These are phyloP conservation scores for Cottoperca gobio DNA, from an alignment of 2,797 vertebrate genomes.

Conservation along the genomic window DNA sequence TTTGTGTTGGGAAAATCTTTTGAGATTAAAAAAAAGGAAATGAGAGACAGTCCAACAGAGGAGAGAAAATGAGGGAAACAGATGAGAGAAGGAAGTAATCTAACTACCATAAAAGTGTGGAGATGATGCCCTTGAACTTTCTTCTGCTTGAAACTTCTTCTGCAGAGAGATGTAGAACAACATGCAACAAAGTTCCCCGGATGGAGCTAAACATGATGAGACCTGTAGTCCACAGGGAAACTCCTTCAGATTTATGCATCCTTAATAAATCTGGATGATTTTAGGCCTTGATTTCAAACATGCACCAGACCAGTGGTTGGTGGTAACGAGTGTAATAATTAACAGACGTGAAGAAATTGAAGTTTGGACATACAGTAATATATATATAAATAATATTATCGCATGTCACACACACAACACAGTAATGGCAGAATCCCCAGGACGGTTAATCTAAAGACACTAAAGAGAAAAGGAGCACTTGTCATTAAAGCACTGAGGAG, in stretches of 20 bases:
- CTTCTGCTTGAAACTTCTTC: neutral
- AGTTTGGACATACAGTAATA: too few species aligned
- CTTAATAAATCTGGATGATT: neutral
- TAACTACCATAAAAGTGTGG: neutral
- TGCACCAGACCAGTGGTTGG: neutral
- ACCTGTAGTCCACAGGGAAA: neutral
- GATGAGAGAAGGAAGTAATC: slow-evolving; percentile 3
- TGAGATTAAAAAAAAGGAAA: slow-evolving; percentile 9
- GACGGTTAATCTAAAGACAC: too few species aligned
- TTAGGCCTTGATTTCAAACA: neutral
- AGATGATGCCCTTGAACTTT: neutral
- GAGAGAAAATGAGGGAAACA: neutral
- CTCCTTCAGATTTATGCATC: neutral
- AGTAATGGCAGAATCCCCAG: too few species aligned
- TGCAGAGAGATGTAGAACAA: neutral
- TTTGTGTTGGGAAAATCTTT: slow-evolving; percentile 23
- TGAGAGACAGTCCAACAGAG: slow-evolving; percentile 15
- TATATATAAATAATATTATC: too few species aligned
- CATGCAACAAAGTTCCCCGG: neutral
- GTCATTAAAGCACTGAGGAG: too few species aligned
- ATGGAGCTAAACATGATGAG: neutral
- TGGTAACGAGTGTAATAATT: neutral
- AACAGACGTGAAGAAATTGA: neutral
- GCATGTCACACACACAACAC: too few species aligned
- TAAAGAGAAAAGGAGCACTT: too few species aligned